Percentiles rank a stretch among this genome's conserved stretches.
These are phyloP conservation scores for Cheilosia urbana DNA, from an alignment of 2,888 invertebrate genomes.

Conservation along the genomic window DNA sequence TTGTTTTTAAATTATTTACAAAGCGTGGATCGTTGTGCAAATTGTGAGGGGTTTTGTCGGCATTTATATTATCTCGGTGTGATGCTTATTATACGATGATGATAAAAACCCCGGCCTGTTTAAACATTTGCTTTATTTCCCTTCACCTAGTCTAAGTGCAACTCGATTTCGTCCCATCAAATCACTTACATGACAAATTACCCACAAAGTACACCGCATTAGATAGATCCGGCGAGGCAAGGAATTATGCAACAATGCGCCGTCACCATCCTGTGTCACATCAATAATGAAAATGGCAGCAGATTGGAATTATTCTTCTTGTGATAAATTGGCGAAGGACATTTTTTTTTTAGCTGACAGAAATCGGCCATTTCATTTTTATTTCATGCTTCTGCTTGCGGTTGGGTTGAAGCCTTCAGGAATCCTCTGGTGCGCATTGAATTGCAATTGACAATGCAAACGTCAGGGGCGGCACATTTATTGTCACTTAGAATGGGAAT, in stretches of 20 bases:
- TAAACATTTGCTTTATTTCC: background rate
- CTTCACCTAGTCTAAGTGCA: background rate
- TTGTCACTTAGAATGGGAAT: conserved; percentile 52
- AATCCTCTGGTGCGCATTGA: conserved; percentile 26
- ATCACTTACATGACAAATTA: conserved; percentile 6
- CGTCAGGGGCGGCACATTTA: conserved; percentile 60
- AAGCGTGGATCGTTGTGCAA: conserved; percentile 30
- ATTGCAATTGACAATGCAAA: conserved; percentile 68
- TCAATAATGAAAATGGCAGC: conserved; percentile 34
- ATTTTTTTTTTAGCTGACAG: conserved; percentile 6
- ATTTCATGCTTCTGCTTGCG: conserved; percentile 2
- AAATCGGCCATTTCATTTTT: conserved; percentile 7
- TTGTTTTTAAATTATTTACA: conserved; percentile 49
- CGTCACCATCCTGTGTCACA: background rate
- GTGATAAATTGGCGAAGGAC: conserved; percentile 17
- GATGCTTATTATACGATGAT: fast-evolving
- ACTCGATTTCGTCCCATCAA: background rate
- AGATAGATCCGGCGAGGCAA: background rate
- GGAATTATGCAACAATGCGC: conserved; percentile 9
- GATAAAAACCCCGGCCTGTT: background rate
- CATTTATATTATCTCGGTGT: background rate
- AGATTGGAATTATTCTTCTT: conserved; percentile 3
- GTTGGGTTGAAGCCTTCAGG: conserved; percentile 4
- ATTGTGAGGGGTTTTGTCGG: background rate
- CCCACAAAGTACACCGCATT: conserved; percentile 10